Percentiles rank a stretch among this genome's conserved stretches.
These are phyloP conservation scores for Acanthosepion pharaonis DNA, from an alignment of 2,888 invertebrate species.

Conservation along the genomic window DNA sequence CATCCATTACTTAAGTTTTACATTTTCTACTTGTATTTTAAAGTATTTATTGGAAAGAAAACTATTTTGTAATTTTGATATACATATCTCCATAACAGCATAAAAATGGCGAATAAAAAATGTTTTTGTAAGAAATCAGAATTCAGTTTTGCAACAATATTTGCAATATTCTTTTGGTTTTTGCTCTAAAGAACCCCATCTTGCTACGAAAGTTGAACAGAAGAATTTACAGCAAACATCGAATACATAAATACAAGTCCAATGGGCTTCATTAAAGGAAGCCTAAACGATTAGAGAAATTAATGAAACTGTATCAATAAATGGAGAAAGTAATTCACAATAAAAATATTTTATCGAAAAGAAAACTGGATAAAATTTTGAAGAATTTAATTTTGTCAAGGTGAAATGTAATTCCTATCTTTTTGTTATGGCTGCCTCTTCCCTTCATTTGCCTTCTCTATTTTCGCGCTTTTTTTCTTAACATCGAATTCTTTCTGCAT, in stretches of 20 bases:
- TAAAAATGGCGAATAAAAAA: no score
- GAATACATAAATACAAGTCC: background rate
- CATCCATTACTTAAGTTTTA: no score
- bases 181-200: no score
- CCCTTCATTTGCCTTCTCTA: background rate
- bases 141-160: no score
- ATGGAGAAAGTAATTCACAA: background rate
- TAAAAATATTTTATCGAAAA: background rate
- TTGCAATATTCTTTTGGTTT: no score
- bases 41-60: no score
- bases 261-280: background rate
- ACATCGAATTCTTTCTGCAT: background rate
- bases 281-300: background rate
- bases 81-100: no score
- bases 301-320: background rate
- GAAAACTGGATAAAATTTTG: background rate
- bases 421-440: background rate
- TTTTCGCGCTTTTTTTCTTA: background rate
- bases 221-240: no score
- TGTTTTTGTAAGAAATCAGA: no score
- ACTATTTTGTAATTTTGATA: no score
- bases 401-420: background rate
- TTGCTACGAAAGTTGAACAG: no score
- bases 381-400: background rate
- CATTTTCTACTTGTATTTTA: no score